phyloP scores from a whole-genome alignment of 2,113 vertebrate genomes.

The Alligator sinensis region DNA sequence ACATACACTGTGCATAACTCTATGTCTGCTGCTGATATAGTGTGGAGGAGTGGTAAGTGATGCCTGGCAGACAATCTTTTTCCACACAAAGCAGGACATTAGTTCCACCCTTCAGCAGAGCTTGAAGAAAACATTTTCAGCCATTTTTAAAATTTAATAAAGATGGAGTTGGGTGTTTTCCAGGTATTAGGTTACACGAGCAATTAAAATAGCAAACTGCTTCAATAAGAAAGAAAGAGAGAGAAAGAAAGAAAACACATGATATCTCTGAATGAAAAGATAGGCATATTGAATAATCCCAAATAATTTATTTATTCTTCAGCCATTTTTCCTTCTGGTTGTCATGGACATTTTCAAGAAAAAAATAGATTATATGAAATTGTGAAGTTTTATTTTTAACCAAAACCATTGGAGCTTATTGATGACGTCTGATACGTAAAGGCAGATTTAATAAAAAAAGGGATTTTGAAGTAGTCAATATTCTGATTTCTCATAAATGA shows the following conservation, averaged over 20 bases:
- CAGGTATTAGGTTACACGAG: not conserved
- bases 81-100: not conserved
- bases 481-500: not conserved
- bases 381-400: not conserved
- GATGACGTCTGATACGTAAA: not conserved
- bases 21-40: fast-evolving
- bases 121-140: constrained; percentile 12
- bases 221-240: not conserved
- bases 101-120: constrained; percentile 6
- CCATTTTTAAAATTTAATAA: constrained; percentile 43
- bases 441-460: not conserved
- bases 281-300: not conserved
- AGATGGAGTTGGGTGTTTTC: constrained; percentile 24
- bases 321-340: not conserved
- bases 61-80: not conserved
- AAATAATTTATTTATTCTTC: not conserved
- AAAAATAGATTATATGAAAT: not conserved
- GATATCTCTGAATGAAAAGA: not conserved
- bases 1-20: not conserved
- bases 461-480: not conserved
- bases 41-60: not conserved
- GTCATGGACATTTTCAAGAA: not conserved
- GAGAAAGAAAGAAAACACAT: not conserved
- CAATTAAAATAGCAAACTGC: not conserved
- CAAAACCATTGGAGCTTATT: not conserved